phyloP scores from a whole-genome alignment of 2,113 vertebrate genomes.

The Sinocyclocheilus rhinocerous region DNA sequence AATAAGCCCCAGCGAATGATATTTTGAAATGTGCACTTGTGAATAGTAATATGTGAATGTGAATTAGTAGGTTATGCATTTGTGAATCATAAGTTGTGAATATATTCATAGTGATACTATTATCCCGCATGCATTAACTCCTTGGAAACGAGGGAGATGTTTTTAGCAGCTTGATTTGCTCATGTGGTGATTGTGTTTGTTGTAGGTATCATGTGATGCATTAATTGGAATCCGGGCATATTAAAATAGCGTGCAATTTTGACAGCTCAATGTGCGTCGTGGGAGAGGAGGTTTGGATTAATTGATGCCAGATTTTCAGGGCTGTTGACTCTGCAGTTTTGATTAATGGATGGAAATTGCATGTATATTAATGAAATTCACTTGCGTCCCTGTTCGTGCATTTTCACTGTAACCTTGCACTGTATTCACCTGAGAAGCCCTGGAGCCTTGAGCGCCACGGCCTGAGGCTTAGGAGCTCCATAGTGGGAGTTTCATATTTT shows the following conservation, averaged over 20 bases:
- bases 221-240: not conserved
- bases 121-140: not conserved
- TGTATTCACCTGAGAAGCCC: not conserved
- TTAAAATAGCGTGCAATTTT: not conserved
- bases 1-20: conserved; percentile 10
- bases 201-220: not conserved
- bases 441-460: not conserved
- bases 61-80: not conserved
- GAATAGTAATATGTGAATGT: not conserved
- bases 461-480: not conserved
- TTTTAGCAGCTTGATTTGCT: conserved; percentile 10
- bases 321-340: not conserved
- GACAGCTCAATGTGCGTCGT: not conserved
- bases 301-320: not conserved
- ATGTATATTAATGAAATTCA: not conserved
- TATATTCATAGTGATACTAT: not conserved
- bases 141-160: not conserved
- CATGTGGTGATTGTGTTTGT: conserved; percentile 9
- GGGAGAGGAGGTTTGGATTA: not conserved
- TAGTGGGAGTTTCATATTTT: not conserved
- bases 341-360: not conserved
- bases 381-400: not conserved
- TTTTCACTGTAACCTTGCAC: not conserved
- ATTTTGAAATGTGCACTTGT: conserved; percentile 6
- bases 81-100: not conserved